phyloP scores from a whole-genome alignment of 2,113 vertebrate genomes.

The Montifringilla adamsi region DNA sequence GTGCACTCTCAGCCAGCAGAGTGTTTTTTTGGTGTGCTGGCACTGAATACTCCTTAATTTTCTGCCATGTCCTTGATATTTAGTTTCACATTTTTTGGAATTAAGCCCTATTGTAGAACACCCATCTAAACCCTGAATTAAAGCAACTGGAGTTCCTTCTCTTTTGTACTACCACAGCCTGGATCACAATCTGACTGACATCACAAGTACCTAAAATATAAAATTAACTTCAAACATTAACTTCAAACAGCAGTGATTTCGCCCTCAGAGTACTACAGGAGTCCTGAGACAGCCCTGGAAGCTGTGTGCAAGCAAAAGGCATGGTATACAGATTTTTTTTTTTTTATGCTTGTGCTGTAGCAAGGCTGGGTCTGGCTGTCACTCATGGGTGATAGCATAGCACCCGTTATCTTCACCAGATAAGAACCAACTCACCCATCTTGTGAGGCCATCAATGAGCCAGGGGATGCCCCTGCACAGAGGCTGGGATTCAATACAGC shows the following conservation, averaged over 20 bases:
- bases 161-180: not conserved
- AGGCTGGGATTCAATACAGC: not conserved
- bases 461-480: not conserved
- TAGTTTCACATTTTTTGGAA: not conserved
- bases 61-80: not conserved
- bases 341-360: not conserved
- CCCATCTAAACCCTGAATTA: not conserved
- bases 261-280: not conserved
- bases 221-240: not conserved
- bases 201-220: not conserved
- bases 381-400: not conserved
- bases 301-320: not conserved
- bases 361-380: not conserved
- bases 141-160: not conserved
- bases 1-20: not conserved
- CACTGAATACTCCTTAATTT: not conserved
- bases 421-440: not conserved
- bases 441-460: not conserved
- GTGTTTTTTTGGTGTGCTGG: not conserved
- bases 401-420: accelerated
- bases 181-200: not conserved
- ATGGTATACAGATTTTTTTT: not conserved
- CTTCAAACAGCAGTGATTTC: not conserved
- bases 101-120: not conserved
- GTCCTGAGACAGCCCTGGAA: not conserved